phyloP scores from a whole-genome alignment of 2,797 vertebrate species.

The Xiphorhynchus erythropygius region DNA sequence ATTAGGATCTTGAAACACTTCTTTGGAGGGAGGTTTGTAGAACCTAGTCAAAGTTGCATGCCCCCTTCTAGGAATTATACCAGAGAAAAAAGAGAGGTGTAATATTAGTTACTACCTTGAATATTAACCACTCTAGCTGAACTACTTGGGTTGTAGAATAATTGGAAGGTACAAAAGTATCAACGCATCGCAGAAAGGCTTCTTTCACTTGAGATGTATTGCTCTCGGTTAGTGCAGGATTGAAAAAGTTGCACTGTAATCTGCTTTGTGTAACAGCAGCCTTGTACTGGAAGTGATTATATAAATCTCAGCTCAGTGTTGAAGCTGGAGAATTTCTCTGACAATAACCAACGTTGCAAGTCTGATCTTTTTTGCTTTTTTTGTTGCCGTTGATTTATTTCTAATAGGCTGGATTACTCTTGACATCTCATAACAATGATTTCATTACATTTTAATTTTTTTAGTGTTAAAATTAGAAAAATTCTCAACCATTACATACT shows the following conservation, averaged over 20 bases:
- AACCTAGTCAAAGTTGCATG: neutral
- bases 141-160: neutral
- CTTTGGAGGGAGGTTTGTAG: neutral
- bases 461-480: neutral
- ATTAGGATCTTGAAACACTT: neutral
- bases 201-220: neutral
- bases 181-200: neutral
- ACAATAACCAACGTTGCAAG: neutral
- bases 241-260: neutral
- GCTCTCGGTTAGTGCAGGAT: neutral
- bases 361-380: neutral
- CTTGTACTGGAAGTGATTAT: neutral
- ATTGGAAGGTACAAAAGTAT: neutral
- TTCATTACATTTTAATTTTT: neutral
- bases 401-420: neutral
- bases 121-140: neutral
- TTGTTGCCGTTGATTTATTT: neutral
- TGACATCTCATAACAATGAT: neutral
- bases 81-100: neutral
- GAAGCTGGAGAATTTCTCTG: neutral
- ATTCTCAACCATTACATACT: neutral
- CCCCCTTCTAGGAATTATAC: neutral
- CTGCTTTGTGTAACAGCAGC: neutral
- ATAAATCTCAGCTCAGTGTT: neutral
- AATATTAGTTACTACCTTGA: neutral